Evolutionary conservation across 2,113 vertebrate genomes (phyloP).

Genomic region (Erinaceus europaeus): DNA sequence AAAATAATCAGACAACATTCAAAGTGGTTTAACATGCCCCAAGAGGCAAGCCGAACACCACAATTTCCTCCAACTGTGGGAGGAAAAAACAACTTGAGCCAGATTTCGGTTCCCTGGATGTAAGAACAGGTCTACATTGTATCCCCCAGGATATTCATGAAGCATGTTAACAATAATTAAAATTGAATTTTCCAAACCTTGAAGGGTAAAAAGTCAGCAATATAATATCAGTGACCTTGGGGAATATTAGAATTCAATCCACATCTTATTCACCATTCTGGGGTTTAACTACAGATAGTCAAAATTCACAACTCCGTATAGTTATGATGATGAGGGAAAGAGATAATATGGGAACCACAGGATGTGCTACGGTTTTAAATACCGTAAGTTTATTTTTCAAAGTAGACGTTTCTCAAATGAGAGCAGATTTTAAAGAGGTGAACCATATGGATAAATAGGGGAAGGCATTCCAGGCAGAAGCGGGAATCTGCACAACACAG

Average conservation of each 20-base stretch:
- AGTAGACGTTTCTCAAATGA: neutral
- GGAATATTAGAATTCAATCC: constrained; percentile 50
- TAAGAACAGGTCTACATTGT: constrained; percentile 44
- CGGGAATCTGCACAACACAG: neutral
- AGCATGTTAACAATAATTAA: constrained; percentile 67
- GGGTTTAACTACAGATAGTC: constrained; percentile 23
- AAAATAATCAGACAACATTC: constrained; percentile 64
- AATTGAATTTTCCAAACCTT: constrained; percentile 68
- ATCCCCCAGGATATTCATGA: constrained; percentile 50
- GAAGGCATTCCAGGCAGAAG: neutral
- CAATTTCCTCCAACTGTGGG: constrained; percentile 62
- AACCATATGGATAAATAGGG: neutral
- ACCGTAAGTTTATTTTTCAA: neutral
- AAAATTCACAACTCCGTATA: constrained; percentile 2
- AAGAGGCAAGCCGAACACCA: constrained; percentile 56
- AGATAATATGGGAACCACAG: neutral
- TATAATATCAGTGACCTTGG: constrained; percentile 32
- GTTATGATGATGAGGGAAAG: neutral
- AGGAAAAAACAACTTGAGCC: constrained; percentile 60
- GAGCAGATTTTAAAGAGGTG: neutral
- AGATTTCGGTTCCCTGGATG: constrained; percentile 57
- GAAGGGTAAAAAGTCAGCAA: constrained; percentile 55
- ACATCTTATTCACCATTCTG: constrained; percentile 10
- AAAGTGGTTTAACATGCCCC: constrained; percentile 66
- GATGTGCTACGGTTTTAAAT: neutral